phyloP scores from a whole-genome alignment of 2,797 vertebrate genomes.

The Pseudopleuronectes americanus region DNA sequence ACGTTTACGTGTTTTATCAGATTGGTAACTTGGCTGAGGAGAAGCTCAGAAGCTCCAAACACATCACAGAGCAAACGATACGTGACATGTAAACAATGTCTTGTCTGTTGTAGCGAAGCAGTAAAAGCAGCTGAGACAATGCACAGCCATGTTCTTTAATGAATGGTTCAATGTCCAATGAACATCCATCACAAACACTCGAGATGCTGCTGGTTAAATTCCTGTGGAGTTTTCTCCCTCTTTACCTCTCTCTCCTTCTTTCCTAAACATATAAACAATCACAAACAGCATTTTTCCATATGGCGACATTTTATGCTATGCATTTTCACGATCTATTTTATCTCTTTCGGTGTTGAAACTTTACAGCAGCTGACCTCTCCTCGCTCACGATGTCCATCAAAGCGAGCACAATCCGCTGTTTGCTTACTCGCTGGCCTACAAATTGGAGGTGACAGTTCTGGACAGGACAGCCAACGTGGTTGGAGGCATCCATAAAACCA shows the following conservation, averaged over 20 bases:
- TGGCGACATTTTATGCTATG: constrained; percentile 7
- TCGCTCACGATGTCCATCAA: constrained; percentile 42
- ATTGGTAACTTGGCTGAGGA: neutral
- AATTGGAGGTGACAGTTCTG: constrained; percentile 63
- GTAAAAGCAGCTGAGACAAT: neutral
- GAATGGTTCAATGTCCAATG: constrained; percentile 1
- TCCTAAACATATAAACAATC: constrained; percentile 35
- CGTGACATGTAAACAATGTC: neutral
- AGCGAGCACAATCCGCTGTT: constrained; percentile 38
- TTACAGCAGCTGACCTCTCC: constrained; percentile 53
- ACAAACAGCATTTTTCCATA: constrained; percentile 21
- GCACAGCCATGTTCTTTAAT: constrained; percentile 1
- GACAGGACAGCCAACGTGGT: constrained; percentile 32
- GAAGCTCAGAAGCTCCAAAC: constrained; percentile 23
- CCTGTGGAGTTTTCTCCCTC: neutral
- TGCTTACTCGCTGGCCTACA: constrained; percentile 46
- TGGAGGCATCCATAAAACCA: constrained; percentile 42
- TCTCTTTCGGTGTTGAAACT: constrained; percentile 43
- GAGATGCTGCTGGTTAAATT: neutral
- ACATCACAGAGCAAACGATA: constrained; percentile 5
- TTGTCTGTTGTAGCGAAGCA: neutral
- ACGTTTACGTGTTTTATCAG: constrained; percentile 32
- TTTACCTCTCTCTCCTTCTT: neutral
- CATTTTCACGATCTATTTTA: constrained; percentile 27
- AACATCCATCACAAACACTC: constrained; percentile 16